A percentile compares a stretch with the other conserved stretches of the same genome.
Conservation (phyloP, 2,797 vertebrate genomes). For the Sebastolobus alascanus region DNA sequence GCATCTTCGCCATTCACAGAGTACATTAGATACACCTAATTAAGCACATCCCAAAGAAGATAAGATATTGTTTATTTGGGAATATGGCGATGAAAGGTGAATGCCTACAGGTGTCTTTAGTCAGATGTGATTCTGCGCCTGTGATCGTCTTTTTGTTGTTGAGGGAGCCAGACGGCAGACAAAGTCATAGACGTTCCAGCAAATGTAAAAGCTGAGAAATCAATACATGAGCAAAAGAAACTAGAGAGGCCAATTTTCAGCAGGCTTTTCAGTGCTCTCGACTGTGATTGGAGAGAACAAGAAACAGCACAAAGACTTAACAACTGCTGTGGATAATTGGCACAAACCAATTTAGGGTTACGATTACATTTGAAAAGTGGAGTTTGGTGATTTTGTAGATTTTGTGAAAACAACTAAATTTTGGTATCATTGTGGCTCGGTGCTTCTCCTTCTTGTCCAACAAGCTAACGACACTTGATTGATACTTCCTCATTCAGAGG, state of each 20-base stretch:
- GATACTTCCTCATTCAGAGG: background rate
- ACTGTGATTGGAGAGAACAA: conserved; percentile 21
- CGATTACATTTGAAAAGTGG: conserved; percentile 39
- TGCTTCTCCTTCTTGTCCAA: background rate
- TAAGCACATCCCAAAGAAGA: conserved; percentile 20
- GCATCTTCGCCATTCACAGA: conserved; percentile 9
- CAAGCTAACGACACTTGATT: background rate
- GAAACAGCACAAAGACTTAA: conserved; percentile 29
- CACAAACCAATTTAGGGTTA: conserved; percentile 21
- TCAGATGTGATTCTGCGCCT: background rate
- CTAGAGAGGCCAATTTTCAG: conserved; percentile 39
- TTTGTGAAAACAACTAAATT: conserved; percentile 5
- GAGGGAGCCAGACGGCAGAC: conserved; percentile 27
- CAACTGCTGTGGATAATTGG: conserved; percentile 35
- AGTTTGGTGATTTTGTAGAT: conserved; percentile 11
- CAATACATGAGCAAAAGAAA: conserved; percentile 32
- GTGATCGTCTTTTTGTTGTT: background rate
- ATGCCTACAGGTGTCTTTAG: background rate
- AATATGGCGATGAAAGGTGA: background rate
- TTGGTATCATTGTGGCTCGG: background rate
- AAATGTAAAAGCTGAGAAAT: conserved; percentile 39
- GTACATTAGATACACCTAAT: conserved; percentile 30
- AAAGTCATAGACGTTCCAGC: conserved; percentile 22
- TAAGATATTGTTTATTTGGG: background rate
- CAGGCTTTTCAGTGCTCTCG: conserved; percentile 28